Evolutionary conservation across 1,140 invertebrate species (phyloP).

Genomic region (Orchestia grillus): DNA sequence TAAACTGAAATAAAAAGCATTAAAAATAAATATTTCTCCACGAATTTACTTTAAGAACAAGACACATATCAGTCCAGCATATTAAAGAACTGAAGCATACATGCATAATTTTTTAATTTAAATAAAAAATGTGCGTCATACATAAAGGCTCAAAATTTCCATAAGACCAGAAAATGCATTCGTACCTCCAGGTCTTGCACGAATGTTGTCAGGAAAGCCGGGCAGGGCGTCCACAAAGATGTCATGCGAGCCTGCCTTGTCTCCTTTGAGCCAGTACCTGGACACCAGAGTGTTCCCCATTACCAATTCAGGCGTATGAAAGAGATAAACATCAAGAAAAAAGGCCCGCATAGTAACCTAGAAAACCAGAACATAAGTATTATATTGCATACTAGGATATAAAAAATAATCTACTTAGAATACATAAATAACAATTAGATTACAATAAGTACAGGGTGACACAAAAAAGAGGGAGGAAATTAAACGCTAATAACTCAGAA

Average conservation of each 20-base stretch:
- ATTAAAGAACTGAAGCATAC: neutral
- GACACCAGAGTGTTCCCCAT: neutral
- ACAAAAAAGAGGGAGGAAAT: too few species aligned
- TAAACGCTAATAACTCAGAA: too few species aligned
- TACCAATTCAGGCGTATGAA: too few species aligned
- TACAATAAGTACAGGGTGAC: too few species aligned
- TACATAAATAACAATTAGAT: too few species aligned
- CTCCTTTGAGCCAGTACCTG: constrained; percentile 82
- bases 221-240: constrained; percentile 84
- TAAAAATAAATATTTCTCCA: too few species aligned
- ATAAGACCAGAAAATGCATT: neutral
- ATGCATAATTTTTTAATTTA: neutral
- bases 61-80: neutral
- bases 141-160: neutral
- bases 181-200: constrained; percentile 69
- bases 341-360: too few species aligned
- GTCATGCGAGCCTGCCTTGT: constrained; percentile 80
- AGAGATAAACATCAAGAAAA: too few species aligned
- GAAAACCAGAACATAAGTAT: too few species aligned
- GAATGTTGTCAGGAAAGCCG: constrained; percentile 85
- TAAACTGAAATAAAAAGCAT: too few species aligned
- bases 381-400: too few species aligned
- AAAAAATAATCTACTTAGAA: too few species aligned
- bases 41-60: neutral
- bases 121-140: neutral